phyloP scores from a whole-genome alignment of 2,888 invertebrate species.

The Salticus scenicus region DNA sequence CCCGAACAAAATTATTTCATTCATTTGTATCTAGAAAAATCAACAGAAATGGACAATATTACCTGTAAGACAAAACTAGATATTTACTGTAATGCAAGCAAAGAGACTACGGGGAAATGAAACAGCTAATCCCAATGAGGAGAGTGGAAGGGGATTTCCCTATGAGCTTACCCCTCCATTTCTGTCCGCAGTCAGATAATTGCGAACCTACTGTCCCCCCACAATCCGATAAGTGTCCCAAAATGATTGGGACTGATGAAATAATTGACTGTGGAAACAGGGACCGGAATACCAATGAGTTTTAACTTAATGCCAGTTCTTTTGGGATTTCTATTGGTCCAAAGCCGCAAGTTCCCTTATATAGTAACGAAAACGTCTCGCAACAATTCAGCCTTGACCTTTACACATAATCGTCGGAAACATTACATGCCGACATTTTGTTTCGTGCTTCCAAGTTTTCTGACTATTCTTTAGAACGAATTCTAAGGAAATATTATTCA shows the following conservation, averaged over 20 bases:
- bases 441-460: too few species aligned
- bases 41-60: constrained; percentile 2
- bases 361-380: neutral
- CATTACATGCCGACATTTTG: too few species aligned
- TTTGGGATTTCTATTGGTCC: neutral
- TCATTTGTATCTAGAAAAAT: too few species aligned
- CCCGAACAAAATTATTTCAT: too few species aligned
- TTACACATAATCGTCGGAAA: too few species aligned
- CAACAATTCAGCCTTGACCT: neutral
- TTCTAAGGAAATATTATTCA: too few species aligned
- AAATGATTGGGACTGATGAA: constrained; percentile 62
- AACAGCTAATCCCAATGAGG: constrained; percentile 15
- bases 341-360: neutral
- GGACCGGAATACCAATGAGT: constrained; percentile 50
- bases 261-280: constrained; percentile 51
- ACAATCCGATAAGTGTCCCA: constrained; percentile 63
- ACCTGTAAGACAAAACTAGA: constrained; percentile 11
- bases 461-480: too few species aligned
- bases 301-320: neutral
- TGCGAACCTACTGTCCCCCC: constrained; percentile 26
- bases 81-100: constrained; percentile 28
- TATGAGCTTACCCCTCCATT: constrained; percentile 14
- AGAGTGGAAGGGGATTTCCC: constrained; percentile 12
- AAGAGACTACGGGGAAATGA: constrained; percentile 33
- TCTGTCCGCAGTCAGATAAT: constrained; percentile 36